Percentiles rank a stretch among this genome's conserved stretches.
Conservation (phyloP, 2,113 vertebrate genomes). For the Sakesphorus luctuosus region DNA sequence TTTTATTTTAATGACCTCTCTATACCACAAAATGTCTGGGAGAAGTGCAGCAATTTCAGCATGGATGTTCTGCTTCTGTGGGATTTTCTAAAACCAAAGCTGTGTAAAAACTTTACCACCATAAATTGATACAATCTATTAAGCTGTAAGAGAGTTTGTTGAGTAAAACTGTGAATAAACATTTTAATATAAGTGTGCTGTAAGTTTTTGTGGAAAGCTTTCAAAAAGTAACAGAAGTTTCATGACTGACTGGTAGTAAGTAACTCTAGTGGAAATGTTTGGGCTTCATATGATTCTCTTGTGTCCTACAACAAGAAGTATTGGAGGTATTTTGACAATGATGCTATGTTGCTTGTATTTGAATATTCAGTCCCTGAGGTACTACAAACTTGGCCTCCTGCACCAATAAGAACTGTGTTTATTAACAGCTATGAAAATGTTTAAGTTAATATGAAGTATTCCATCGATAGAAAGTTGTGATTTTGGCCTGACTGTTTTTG, state of each 20-base stretch:
- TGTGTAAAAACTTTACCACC: background rate
- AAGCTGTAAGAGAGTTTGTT: background rate
- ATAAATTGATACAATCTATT: background rate
- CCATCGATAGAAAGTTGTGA: background rate
- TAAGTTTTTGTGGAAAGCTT: background rate
- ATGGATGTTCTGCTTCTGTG: background rate
- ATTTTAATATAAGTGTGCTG: background rate
- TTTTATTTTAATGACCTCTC: background rate
- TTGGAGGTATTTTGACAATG: background rate
- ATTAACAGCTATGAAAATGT: background rate
- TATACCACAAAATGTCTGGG: background rate
- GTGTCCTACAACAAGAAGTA: background rate
- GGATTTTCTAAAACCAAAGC: background rate
- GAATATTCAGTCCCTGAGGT: background rate
- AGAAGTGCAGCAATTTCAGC: background rate
- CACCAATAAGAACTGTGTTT: background rate
- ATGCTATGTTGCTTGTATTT: background rate
- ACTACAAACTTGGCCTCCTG: background rate
- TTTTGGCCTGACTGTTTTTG: background rate
- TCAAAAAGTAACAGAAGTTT: background rate
- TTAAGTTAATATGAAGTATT: background rate
- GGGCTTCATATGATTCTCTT: background rate
- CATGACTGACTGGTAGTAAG: background rate
- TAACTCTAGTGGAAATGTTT: background rate
- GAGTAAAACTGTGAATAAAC: background rate